Conservation (phyloP, 1,140 invertebrate genomes). For the Cephus cinctus region DNA sequence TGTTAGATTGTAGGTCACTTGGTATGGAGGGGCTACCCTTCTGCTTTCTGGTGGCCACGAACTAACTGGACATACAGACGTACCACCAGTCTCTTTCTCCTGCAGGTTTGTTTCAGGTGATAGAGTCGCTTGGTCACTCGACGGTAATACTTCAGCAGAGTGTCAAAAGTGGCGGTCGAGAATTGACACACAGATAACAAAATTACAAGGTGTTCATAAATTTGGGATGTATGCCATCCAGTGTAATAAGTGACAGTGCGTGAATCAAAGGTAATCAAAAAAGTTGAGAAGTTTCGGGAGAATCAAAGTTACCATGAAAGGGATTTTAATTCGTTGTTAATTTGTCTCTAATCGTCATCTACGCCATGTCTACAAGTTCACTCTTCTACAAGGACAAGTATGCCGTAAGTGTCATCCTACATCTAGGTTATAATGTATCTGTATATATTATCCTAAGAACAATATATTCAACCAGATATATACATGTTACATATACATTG, state of each 20-base stretch:
- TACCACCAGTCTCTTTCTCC: constrained; percentile 46
- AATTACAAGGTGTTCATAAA: too few relatives aligned
- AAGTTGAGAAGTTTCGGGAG: too few relatives aligned
- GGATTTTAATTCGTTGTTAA: too few relatives aligned
- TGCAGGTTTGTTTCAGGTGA: constrained; percentile 41
- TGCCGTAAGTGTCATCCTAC: constrained; percentile 45
- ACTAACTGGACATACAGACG: constrained; percentile 51
- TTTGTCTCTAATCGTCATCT: too few relatives aligned
- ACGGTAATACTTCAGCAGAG: neutral
- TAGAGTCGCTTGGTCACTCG: too few relatives aligned
- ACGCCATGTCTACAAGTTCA: constrained; percentile 50
- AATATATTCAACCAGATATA: neutral
- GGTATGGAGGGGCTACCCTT: constrained; percentile 31
- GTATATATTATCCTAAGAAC: neutral
- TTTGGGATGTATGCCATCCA: too few relatives aligned
- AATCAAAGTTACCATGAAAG: too few relatives aligned
- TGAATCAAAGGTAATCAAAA: too few relatives aligned
- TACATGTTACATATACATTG: neutral
- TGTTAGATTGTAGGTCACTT: constrained; percentile 44
- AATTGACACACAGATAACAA: too few relatives aligned
- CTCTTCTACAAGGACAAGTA: constrained; percentile 54
- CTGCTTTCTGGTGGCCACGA: constrained; percentile 35
- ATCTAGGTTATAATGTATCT: too few relatives aligned
- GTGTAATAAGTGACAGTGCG: too few relatives aligned
- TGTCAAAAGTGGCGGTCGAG: too few relatives aligned